These are phyloP conservation scores for Crypturellus tataupa DNA, from an alignment of 2,797 vertebrate species.

Conservation along the genomic window DNA sequence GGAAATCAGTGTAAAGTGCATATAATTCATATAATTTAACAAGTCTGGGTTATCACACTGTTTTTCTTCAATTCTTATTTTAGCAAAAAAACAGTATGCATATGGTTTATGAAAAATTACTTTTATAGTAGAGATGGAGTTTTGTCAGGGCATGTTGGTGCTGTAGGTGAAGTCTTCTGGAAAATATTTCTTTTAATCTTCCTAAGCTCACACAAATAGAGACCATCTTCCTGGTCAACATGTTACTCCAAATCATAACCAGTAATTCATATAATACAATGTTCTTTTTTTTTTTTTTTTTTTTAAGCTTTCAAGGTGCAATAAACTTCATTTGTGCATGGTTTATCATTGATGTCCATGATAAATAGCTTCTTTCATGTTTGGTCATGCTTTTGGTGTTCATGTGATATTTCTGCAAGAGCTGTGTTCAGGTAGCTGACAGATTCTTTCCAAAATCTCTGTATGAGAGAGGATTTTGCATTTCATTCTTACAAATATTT, in stretches of 20 bases:
- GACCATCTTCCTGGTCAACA: not conserved
- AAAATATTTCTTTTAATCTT: not conserved
- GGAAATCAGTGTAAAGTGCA: not conserved
- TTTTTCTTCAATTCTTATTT: not conserved
- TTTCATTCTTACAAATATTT: not conserved
- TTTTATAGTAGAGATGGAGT: not conserved
- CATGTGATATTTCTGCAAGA: not conserved
- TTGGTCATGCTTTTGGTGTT: conserved; percentile 26
- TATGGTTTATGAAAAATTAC: not conserved
- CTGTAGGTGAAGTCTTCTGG: not conserved
- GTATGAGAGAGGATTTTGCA: conserved; percentile 6
- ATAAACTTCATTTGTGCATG: not conserved
- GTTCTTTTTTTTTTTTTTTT: no score
- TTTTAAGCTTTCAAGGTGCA: not conserved
- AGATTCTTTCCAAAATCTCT: not conserved
- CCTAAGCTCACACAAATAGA: not conserved
- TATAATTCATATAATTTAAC: not conserved
- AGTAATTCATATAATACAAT: not conserved
- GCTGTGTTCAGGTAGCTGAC: not conserved
- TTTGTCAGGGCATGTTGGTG: not conserved
- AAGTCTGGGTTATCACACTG: not conserved
- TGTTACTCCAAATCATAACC: not conserved
- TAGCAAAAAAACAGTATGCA: not conserved
- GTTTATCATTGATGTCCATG: not conserved
- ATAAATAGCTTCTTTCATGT: not conserved